Evolutionary conservation across 30 jellyfish, hydroid and myxozoan species (phyloP).

Genomic region (Clytia hemisphaerica): DNA sequence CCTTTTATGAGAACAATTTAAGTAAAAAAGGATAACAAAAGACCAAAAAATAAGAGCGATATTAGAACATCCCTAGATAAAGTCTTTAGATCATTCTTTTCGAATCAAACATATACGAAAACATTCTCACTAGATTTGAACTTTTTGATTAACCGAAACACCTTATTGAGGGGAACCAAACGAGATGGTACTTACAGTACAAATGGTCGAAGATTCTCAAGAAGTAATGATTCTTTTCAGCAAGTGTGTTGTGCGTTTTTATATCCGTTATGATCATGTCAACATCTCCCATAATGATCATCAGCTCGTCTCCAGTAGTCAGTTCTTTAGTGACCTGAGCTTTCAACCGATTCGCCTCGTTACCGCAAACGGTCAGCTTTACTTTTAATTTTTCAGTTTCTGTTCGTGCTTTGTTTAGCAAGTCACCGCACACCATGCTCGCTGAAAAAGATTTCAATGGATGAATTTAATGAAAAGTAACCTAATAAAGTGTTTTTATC

Average conservation of each 20-base stretch:
- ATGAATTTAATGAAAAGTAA: slow-evolving; percentile 19
- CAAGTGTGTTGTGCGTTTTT: background rate
- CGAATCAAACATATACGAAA: no score
- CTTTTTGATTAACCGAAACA: no score
- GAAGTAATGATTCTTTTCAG: background rate
- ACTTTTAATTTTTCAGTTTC: slow-evolving; percentile 7
- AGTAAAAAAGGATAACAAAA: no score
- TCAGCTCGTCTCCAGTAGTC: background rate
- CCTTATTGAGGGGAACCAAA: no score
- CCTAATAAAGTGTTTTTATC: no score
- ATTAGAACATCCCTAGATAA: no score
- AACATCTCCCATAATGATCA: background rate
- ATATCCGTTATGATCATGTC: background rate
- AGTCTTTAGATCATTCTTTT: no score
- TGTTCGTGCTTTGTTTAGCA: background rate
- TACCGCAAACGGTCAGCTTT: slow-evolving; percentile 12
- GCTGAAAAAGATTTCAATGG: slow-evolving; percentile 7
- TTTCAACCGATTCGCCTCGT: background rate
- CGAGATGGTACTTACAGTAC: no score
- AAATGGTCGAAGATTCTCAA: background rate
- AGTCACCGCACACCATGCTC: background rate
- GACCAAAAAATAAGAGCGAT: no score
- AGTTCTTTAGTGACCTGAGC: background rate
- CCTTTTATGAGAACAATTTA: no score
- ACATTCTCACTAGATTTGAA: no score